A percentile compares a stretch with the other conserved stretches of the same genome.
Conservation (phyloP, 2,888 invertebrate species). For the Plebejus melissa region DNA sequence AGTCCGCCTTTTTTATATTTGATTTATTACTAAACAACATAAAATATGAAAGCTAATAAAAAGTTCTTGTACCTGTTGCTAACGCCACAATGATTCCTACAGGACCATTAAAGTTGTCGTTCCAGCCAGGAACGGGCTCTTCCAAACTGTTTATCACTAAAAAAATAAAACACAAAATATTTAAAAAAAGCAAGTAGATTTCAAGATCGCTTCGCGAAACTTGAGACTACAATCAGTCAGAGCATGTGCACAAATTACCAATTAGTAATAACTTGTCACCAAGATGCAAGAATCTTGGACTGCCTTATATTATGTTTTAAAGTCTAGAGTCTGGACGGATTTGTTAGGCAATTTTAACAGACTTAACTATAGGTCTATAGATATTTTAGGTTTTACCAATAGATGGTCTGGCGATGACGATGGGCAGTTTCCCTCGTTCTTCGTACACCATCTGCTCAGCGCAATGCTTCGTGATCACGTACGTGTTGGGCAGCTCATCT, state of each 20-base stretch:
- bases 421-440: conserved; percentile 82
- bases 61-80: not conserved
- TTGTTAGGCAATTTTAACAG: too few relatives aligned
- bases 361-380: not conserved
- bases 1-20: not conserved
- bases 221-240: too few relatives aligned
- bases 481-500: conserved; percentile 89
- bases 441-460: conserved; percentile 90
- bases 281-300: too few relatives aligned
- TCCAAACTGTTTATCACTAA: conserved; percentile 80
- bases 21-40: not conserved
- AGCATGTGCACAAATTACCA: too few relatives aligned
- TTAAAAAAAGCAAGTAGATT: not conserved
- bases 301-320: too few relatives aligned
- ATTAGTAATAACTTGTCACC: too few relatives aligned
- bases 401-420: conserved; percentile 91
- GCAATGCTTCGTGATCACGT: conserved; percentile 93
- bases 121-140: conserved; percentile 88
- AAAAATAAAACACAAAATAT: conserved; percentile 38
- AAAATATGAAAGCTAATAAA: not conserved
- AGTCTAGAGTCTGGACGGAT: too few relatives aligned
- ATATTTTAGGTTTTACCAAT: conserved; percentile 79
- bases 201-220: not conserved
- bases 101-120: conserved; percentile 95
- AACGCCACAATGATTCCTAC: conserved; percentile 77